Evolutionary conservation across 2,113 vertebrate genomes (phyloP).

Genomic region (Ammodytes dubius): DNA sequence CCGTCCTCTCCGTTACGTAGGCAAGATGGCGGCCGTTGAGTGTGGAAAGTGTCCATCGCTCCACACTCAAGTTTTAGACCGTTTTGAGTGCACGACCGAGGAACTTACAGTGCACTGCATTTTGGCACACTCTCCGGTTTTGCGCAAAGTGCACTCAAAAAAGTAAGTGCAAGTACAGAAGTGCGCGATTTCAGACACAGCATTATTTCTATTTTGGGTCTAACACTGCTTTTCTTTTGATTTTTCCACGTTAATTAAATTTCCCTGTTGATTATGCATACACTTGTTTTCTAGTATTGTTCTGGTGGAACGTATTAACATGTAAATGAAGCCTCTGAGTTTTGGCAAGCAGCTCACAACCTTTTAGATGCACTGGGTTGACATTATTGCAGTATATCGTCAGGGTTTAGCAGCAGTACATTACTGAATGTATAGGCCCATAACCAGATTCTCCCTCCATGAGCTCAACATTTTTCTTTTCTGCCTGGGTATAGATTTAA

Average conservation of each 20-base stretch:
- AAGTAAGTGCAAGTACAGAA: too few species aligned
- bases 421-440: neutral
- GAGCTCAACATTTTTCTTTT: neutral
- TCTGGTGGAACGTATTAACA: conserved; percentile 54
- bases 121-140: too few species aligned
- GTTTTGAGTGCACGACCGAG: too few species aligned
- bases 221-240: neutral
- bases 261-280: conserved; percentile 22
- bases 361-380: conserved; percentile 32
- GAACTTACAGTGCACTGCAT: too few species aligned
- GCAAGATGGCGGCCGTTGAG: too few species aligned
- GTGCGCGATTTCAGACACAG: too few species aligned
- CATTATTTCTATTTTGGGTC: conserved; percentile 12
- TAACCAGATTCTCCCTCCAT: neutral
- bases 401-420: neutral
- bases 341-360: conserved; percentile 25
- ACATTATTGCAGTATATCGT: conserved; percentile 1
- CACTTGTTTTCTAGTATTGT: conserved; percentile 46
- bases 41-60: too few species aligned
- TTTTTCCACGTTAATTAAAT: neutral
- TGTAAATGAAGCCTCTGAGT: conserved; percentile 64
- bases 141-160: too few species aligned
- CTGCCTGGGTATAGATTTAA: neutral
- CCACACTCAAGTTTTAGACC: too few species aligned
- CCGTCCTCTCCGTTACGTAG: too few species aligned